phyloP scores from a whole-genome alignment of 2,797 vertebrate species.

The Trachops cirrhosus region DNA sequence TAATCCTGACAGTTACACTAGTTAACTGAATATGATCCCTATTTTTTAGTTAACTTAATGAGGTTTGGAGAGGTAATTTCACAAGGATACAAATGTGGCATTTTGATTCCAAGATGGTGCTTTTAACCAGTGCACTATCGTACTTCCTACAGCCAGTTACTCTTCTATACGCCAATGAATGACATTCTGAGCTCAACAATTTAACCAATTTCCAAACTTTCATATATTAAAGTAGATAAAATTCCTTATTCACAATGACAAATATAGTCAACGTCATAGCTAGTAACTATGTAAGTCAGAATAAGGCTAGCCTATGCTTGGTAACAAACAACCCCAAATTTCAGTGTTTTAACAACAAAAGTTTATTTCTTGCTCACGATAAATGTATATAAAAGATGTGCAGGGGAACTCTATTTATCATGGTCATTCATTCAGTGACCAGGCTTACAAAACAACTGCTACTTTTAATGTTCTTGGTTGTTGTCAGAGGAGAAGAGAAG shows the following conservation, averaged over 20 bases:
- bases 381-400: background rate
- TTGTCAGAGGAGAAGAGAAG: background rate
- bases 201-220: slow-evolving; percentile 18
- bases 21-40: background rate
- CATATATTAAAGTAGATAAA: slow-evolving; percentile 7
- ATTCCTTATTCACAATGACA: background rate
- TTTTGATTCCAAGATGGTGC: background rate
- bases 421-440: background rate
- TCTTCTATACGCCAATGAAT: background rate
- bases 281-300: background rate
- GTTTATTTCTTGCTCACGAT: background rate
- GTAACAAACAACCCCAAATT: background rate
- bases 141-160: background rate
- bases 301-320: background rate
- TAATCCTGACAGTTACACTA: background rate
- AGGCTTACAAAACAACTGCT: background rate
- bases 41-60: background rate
- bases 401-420: background rate
- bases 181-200: background rate
- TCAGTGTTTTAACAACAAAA: background rate
- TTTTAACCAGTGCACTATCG: background rate
- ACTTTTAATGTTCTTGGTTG: background rate
- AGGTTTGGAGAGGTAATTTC: slow-evolving; percentile 15
- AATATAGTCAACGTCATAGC: background rate
- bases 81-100: background rate